phyloP scores from a whole-genome alignment of 2,113 vertebrate genomes.

The Platysteira castanea region DNA sequence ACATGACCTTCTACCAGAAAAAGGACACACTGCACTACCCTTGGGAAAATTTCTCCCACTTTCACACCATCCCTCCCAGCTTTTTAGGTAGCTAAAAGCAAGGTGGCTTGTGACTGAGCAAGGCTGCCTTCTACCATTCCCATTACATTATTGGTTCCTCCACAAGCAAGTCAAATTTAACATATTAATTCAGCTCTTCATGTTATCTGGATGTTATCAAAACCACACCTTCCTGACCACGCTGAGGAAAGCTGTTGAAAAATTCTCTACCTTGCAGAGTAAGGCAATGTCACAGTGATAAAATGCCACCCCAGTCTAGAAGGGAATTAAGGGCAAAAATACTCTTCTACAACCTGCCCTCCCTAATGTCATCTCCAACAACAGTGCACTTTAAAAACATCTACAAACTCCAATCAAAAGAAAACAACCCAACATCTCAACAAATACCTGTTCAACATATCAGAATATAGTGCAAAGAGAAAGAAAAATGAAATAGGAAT shows the following conservation, averaged over 20 bases:
- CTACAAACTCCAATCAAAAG: background rate
- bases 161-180: background rate
- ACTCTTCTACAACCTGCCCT: background rate
- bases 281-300: background rate
- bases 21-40: background rate
- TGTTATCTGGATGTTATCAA: background rate
- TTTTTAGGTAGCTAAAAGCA: background rate
- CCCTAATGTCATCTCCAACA: background rate
- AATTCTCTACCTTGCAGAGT: background rate
- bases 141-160: background rate
- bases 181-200: background rate
- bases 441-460: background rate
- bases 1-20: background rate
- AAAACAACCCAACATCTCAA: background rate
- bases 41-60: background rate
- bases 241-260: background rate
- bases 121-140: background rate
- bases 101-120: background rate
- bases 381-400: background rate
- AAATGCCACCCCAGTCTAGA: background rate
- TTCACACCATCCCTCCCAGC: background rate
- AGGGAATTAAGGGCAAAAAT: background rate
- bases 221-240: background rate
- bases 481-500: background rate
- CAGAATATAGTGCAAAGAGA: background rate